phyloP scores from a whole-genome alignment of 2,888 invertebrate genomes.

The Cheilosia variabilis region DNA sequence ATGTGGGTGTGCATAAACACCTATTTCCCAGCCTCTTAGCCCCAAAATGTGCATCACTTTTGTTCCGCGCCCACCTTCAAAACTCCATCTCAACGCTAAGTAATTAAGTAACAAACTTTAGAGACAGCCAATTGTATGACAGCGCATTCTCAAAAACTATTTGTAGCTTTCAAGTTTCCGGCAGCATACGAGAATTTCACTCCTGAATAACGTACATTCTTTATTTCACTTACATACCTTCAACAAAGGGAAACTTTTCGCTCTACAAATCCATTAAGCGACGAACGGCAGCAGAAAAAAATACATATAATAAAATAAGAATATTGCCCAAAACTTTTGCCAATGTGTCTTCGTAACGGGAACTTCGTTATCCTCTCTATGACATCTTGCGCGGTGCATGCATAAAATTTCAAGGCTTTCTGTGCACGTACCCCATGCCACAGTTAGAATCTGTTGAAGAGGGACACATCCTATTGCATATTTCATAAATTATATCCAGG shows the following conservation, averaged over 20 bases:
- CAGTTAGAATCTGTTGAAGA: conserved; percentile 40
- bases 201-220: conserved; percentile 37
- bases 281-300: neutral
- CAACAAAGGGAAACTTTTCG: conserved; percentile 29
- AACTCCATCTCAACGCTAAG: too few relatives aligned
- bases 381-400: conserved; percentile 59
- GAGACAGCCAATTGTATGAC: neutral
- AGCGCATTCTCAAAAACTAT: conserved; percentile 1
- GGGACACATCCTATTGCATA: conserved; percentile 58
- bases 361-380: conserved; percentile 58
- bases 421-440: conserved; percentile 22
- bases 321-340: conserved; percentile 52
- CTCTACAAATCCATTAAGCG: conserved; percentile 65
- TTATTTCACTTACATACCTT: conserved; percentile 8
- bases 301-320: neutral
- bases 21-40: too few relatives aligned
- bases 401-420: conserved; percentile 69
- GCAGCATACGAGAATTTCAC: neutral
- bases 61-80: too few relatives aligned
- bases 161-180: conserved; percentile 8
- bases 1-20: too few relatives aligned
- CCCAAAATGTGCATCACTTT: too few relatives aligned
- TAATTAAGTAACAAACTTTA: too few relatives aligned
- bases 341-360: conserved; percentile 59
- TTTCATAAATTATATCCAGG: conserved; percentile 43